phyloP scores from a whole-genome alignment of 2,888 invertebrate genomes.

The Onthophagus sagittarius region DNA sequence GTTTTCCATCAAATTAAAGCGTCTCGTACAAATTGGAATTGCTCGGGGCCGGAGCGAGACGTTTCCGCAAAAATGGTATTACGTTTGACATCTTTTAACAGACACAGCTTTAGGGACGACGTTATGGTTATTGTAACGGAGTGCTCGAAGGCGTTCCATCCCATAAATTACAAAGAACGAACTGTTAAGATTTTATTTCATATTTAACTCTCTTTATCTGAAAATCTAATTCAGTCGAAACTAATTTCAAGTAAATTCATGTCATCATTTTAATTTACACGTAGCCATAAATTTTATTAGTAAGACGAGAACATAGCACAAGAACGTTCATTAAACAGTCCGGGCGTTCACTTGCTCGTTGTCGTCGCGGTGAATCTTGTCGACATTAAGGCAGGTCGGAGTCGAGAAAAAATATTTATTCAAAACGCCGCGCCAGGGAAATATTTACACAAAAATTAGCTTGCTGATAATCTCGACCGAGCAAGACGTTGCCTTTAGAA shows the following conservation, averaged over 20 bases:
- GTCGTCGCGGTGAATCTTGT: conserved; percentile 11
- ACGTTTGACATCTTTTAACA: neutral
- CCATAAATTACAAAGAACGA: neutral
- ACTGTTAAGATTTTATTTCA: neutral
- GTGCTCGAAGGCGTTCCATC: neutral
- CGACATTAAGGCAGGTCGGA: conserved; percentile 24
- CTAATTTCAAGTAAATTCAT: neutral
- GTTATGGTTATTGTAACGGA: neutral
- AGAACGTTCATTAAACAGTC: neutral
- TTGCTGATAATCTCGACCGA: conserved; percentile 21
- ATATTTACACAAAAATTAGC: conserved; percentile 27
- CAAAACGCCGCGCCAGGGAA: conserved; percentile 17
- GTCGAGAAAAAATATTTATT: conserved; percentile 25
- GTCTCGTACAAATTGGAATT: neutral
- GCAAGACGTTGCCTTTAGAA: neutral
- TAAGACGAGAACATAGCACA: neutral
- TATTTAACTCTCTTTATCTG: neutral
- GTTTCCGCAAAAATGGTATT: neutral
- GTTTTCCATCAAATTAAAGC: neutral
- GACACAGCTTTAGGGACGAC: neutral
- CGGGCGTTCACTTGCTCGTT: neutral
- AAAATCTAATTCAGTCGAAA: neutral
- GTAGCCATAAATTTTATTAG: neutral
- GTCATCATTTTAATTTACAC: neutral
- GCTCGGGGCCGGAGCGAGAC: neutral